Percentiles rank a stretch among this genome's conserved stretches.
phyloP scores from a whole-genome alignment of 1,140 invertebrate species.

The Drosophila leontia region DNA sequence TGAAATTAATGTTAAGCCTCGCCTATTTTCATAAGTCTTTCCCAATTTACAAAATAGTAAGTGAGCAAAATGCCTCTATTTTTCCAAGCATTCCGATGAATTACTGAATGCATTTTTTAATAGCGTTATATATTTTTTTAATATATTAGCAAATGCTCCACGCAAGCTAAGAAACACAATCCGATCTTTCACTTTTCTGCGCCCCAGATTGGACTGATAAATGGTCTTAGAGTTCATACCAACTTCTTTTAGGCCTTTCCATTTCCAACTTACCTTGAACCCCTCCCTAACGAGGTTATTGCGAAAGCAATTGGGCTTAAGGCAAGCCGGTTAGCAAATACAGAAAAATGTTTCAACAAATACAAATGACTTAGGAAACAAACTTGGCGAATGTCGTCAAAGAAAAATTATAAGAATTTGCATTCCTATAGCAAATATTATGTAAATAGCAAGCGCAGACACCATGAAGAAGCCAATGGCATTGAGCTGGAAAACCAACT shows the following conservation, averaged over 20 bases:
- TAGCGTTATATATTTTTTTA: background rate
- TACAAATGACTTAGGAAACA: constrained; percentile 72
- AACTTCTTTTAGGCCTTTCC: constrained; percentile 10
- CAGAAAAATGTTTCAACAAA: constrained; percentile 9
- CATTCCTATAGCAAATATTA: constrained; percentile 55
- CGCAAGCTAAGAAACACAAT: background rate
- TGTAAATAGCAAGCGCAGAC: constrained; percentile 35
- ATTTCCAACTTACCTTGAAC: constrained; percentile 23
- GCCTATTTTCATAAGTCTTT: background rate
- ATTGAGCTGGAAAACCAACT: constrained; percentile 48
- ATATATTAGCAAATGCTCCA: background rate
- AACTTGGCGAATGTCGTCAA: constrained; percentile 41
- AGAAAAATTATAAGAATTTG: constrained; percentile 46
- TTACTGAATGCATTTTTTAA: background rate
- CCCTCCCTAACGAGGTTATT: constrained; percentile 8
- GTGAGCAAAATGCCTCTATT: background rate
- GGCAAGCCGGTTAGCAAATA: background rate
- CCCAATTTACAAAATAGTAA: background rate
- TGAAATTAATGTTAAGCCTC: background rate
- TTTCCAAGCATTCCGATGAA: constrained; percentile 1
- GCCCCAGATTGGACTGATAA: constrained; percentile 18
- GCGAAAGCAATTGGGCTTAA: constrained; percentile 5
- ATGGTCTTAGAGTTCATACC: constrained; percentile 11
- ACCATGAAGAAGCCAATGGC: constrained; percentile 56
- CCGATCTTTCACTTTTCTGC: constrained; percentile 57